Percentiles rank a stretch among this genome's conserved stretches.
Evolutionary conservation across 2,888 invertebrate genomes (phyloP).

Genomic region (Ceriagrion tenellum): DNA sequence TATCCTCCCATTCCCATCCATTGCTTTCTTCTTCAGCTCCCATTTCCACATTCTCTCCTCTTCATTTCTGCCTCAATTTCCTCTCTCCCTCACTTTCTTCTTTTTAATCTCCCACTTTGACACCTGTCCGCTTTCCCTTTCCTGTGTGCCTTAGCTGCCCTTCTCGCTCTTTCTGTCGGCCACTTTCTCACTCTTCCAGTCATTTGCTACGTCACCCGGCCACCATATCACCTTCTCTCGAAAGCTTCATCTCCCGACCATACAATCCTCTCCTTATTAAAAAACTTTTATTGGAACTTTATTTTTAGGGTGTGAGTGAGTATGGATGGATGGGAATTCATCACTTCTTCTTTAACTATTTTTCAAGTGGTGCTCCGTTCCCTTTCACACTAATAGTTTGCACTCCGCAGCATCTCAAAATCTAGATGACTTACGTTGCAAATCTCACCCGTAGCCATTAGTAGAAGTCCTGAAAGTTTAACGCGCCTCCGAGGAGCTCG

Average conservation of each 20-base stretch:
- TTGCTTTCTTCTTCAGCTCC: no score
- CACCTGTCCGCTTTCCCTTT: background rate
- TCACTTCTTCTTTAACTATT: background rate
- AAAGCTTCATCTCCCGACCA: background rate
- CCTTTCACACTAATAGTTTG: background rate
- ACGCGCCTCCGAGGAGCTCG: background rate
- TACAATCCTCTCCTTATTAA: background rate
- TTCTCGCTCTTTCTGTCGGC: background rate
- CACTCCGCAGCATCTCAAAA: background rate
- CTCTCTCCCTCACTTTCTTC: background rate
- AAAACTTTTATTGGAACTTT: background rate
- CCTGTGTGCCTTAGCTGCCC: background rate
- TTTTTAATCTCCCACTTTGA: background rate
- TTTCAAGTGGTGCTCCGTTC: background rate
- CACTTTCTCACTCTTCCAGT: background rate
- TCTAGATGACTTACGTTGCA: background rate
- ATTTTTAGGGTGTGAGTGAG: background rate
- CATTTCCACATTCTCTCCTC: no score
- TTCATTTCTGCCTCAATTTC: background rate
- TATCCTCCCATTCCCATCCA: background rate
- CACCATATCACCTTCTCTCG: background rate
- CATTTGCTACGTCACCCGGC: background rate
- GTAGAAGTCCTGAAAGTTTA: background rate
- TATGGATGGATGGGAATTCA: background rate
- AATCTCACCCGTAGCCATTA: background rate